A percentile compares a stretch with the other conserved stretches of the same genome.
Evolutionary conservation across 2,888 invertebrate species (phyloP).

Genomic region (Adela reaumurella): DNA sequence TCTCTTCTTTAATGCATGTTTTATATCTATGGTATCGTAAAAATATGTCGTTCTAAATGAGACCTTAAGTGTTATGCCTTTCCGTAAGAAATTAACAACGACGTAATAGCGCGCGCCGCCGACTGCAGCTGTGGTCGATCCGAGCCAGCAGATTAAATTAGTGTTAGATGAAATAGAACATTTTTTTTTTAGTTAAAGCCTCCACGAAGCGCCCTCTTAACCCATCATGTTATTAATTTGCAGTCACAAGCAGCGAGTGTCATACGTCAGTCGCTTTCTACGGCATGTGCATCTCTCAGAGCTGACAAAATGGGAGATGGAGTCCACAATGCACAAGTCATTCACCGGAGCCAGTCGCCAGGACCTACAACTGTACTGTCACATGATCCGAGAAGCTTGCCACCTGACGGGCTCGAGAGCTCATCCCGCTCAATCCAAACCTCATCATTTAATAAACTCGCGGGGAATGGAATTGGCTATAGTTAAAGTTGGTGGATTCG

Average conservation of each 20-base stretch:
- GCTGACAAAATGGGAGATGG: conserved; percentile 27
- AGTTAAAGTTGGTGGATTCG: conserved; percentile 68
- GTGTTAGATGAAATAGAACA: too few species aligned
- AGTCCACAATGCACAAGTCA: conserved; percentile 17
- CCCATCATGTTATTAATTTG: too few species aligned
- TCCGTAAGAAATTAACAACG: too few species aligned
- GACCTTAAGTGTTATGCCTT: too few species aligned
- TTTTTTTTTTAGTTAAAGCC: too few species aligned
- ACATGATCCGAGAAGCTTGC: conserved; percentile 30
- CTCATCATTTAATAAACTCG: conserved; percentile 49
- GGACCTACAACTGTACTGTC: conserved; percentile 27
- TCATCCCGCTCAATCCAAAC: conserved; percentile 5
- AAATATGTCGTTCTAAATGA: too few species aligned
- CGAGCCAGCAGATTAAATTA: too few species aligned
- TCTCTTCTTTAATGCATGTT: too few species aligned
- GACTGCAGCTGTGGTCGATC: too few species aligned
- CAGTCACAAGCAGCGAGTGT: conserved; percentile 27
- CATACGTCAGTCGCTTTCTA: conserved; percentile 37
- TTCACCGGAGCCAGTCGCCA: conserved; percentile 14
- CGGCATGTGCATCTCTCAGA: conserved; percentile 42
- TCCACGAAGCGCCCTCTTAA: too few species aligned
- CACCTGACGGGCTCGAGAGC: conserved; percentile 15
- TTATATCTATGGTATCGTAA: too few species aligned
- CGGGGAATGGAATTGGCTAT: conserved; percentile 67
- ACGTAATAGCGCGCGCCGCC: too few species aligned